Base-by-base conservation (phyloP, 2,113 vertebrate species). In the Chaetodon trifascialis region DNA sequence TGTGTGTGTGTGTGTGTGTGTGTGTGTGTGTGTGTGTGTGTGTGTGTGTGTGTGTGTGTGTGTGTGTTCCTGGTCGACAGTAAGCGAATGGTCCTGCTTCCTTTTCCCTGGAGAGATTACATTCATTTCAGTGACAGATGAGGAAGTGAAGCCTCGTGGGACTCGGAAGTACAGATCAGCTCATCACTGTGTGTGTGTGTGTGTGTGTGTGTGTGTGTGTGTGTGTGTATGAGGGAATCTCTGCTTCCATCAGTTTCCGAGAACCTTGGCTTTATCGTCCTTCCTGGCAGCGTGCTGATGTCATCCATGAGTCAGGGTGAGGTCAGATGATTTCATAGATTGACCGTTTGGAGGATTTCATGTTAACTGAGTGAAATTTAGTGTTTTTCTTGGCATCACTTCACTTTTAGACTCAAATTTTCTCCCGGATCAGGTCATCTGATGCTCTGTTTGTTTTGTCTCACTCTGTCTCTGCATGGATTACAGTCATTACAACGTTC, bases 231-330 rank as follows among this genome's bases (percentile, higher is more conserved):
- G 56, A 23, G 66, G 60, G 55, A 76, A 82, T 64, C 1, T 0
- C 74, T 77, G 78, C 78, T 62, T 47, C 25, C 34, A 77, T 73
- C 76, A 62, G 16, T 74, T 89, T 88, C 84, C 60, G 21, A 52
- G 86, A 88, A 89, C 5, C 58, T 42, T 19, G 64, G 0, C 42
- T 68, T 77, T 75, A 84, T 90, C 80, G 52, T 74, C 46, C 9
- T 92, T 90, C 86, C 89, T 64, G 86, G 78, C 49, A 91, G 55
- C 52, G 7, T 11, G n/a, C 73, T 51, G 70, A 58, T 80, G 67
- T 78, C 84, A 83, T 46, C 55, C 0, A 0, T 30, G 55, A 78
- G 73, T 76, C 84, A 80, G 52, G 79, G 77, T 66, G 86, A 7
- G 60, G 71, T 86, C 83, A 14, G 52, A 40, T 34, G 30, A 30